A percentile compares a stretch with the other conserved stretches of the same genome.
Evolutionary conservation across 2,888 invertebrate species (phyloP).

Genomic region (Baronia brevicornis): DNA sequence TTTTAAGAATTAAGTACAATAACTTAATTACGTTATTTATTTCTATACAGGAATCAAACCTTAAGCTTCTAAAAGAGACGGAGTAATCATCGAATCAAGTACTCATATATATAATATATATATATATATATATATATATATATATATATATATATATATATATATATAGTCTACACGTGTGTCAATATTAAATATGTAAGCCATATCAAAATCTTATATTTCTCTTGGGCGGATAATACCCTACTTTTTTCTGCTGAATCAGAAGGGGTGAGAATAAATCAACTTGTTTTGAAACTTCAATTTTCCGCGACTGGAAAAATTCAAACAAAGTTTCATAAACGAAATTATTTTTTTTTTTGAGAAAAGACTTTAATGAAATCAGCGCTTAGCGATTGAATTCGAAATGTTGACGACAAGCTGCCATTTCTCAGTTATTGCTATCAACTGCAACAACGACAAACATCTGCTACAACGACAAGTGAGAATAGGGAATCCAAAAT

Average conservation of each 20-base stretch:
- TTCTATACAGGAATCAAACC: no score
- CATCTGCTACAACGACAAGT: conserved; percentile 7
- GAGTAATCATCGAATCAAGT: no score
- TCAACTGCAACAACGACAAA: conserved; percentile 9
- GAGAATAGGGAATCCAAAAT: neutral
- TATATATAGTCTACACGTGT: no score
- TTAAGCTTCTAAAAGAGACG: no score
- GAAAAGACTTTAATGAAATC: conserved; percentile 14
- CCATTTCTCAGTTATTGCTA: conserved; percentile 14
- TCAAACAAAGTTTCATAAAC: conserved; percentile 7
- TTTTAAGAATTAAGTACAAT: no score
- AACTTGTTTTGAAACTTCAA: conserved; percentile 23
- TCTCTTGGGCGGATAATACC: conserved; percentile 23
- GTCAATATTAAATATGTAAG: no score
- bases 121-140: no score
- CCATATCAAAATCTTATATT: no score
- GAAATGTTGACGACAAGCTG: conserved; percentile 11
- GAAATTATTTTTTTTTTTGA: conserved; percentile 13
- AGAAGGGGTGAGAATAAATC: conserved; percentile 29
- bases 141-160: no score
- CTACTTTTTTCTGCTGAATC: conserved; percentile 37
- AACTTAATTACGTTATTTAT: no score
- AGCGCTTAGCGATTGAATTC: conserved; percentile 13
- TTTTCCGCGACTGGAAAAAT: conserved; percentile 18
- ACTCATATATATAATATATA: no score